Evolutionary conservation across 2,888 invertebrate genomes (phyloP).

Genomic region (Polietes domitor): DNA sequence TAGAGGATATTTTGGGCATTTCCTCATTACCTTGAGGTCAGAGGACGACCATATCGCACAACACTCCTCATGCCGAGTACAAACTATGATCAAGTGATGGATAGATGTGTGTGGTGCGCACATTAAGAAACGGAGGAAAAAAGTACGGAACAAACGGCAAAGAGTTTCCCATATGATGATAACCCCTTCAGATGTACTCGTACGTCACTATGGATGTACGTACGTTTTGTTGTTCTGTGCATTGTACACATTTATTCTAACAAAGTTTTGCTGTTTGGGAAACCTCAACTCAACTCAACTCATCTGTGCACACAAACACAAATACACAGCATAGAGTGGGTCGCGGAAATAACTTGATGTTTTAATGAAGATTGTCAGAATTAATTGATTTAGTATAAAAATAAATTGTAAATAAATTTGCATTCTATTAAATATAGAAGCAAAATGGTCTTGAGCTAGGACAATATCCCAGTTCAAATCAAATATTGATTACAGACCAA

Average conservation of each 20-base stretch:
- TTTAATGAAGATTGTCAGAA: too few relatives aligned
- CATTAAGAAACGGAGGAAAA: neutral
- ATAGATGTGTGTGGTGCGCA: neutral
- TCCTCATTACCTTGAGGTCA: too few relatives aligned
- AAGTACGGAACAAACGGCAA: neutral
- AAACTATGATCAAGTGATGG: slow-evolving; percentile 18
- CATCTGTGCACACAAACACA: neutral
- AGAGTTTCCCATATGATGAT: slow-evolving; percentile 13
- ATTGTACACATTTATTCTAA: slow-evolving; percentile 3
- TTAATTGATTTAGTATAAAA: too few relatives aligned
- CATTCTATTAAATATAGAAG: too few relatives aligned
- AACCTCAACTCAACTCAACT: slow-evolving; percentile 2
- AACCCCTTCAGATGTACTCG: slow-evolving; percentile 12
- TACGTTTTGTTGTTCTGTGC: neutral
- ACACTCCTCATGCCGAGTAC: too few relatives aligned
- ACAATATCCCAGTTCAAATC: too few relatives aligned
- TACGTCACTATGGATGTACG: neutral
- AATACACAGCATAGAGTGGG: neutral
- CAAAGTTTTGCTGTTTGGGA: slow-evolving; percentile 14
- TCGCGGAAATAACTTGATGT: too few relatives aligned
- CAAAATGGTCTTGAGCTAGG: too few relatives aligned
- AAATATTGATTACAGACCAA: too few relatives aligned
- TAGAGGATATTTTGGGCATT: too few relatives aligned
- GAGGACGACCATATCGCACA: too few relatives aligned
- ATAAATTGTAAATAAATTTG: too few relatives aligned